Base-by-base conservation (phyloP, 2,113 vertebrate genomes). In the Aythya baeri region DNA sequence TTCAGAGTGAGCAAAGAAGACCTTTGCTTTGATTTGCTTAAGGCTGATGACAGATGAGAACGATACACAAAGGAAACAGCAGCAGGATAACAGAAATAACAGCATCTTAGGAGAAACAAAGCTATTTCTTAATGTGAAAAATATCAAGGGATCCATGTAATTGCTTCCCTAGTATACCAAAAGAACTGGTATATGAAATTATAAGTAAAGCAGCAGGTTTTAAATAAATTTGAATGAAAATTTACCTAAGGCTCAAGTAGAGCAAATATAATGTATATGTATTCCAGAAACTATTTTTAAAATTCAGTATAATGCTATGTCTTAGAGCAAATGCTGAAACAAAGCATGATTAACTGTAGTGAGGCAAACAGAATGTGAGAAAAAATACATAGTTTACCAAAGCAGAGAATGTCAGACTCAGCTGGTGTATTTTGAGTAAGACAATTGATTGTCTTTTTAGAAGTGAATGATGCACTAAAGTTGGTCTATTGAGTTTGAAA, bases 211-310 rank as follows among this genome's bases (percentile, higher is more conserved):
- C 31, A 89, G 57, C 3, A 55, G 74, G 7, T 16, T 14, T 78
- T 92, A 67, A 88, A 92, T 74, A 55, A 54, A 58, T 71, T 61
- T 74, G 65, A 92, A 86, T 41, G 32, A 87, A 91, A 90, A 8
- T 22, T 91, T 86, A 41, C 55, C 61, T 63, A 68, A 46, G 77
- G 77, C 21, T 92, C 58, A 61, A 84, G 68, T 62, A 81, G 6
- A 88, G 36, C 43, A 92, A 91, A 84, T n/a, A 25, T 2, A 74
- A 58, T 43, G 5, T 78, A 65, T 74, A 68, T 74, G 41, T 59
- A 63, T 59, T 71, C 41, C 49, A 50, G 77, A 73, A 88, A 58
- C 32, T 36, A 44, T 62, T 58, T 91, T 90, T 14, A 1, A 52
- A 88, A 81, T 44, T 74, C 80, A 77, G 32, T 31, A 62, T 49